Conservation (phyloP, 2,888 invertebrate genomes). For the Vandiemenella viatica region DNA sequence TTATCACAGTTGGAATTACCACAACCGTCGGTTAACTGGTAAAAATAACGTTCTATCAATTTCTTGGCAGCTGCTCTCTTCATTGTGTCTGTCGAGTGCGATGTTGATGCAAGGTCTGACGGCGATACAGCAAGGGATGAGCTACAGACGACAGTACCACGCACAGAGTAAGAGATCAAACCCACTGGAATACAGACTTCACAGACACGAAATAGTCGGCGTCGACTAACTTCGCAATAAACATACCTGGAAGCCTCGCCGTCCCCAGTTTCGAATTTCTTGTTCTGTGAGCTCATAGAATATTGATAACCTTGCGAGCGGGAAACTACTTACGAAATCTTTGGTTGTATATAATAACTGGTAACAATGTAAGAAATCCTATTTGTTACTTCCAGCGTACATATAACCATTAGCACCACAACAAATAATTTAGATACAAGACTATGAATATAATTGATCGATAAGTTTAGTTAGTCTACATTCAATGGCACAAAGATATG, state of each 20-base stretch:
- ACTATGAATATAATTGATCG: conserved; percentile 11
- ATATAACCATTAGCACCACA: conserved; percentile 9
- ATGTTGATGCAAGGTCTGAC: conserved; percentile 10
- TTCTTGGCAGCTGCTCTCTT: conserved; percentile 52
- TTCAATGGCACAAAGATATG: too few relatives aligned
- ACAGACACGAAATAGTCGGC: neutral
- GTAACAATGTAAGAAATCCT: conserved; percentile 1
- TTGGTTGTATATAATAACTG: too few relatives aligned
- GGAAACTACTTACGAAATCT: too few relatives aligned
- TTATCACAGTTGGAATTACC: conserved; percentile 79
- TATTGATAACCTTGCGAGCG: conserved; percentile 14
- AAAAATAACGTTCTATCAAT: conserved; percentile 82
- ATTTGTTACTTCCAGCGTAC: conserved; percentile 7
- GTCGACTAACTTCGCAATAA: conserved; percentile 2
- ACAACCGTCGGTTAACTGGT: conserved; percentile 83
- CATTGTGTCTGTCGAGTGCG: conserved; percentile 25
- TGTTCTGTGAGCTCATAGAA: conserved; percentile 19
- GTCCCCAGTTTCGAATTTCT: conserved; percentile 16
- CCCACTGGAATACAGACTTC: neutral
- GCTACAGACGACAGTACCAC: conserved; percentile 1
- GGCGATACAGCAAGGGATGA: conserved; percentile 11
- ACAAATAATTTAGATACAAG: conserved; percentile 11
- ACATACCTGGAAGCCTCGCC: conserved; percentile 19
- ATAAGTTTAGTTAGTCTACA: conserved; percentile 6
- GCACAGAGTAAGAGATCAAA: neutral